Evolutionary conservation across 2,797 vertebrate genomes (phyloP), one percentile per base, ranked within the genome.

Genomic region (Acropternis orthonyx): DNA sequence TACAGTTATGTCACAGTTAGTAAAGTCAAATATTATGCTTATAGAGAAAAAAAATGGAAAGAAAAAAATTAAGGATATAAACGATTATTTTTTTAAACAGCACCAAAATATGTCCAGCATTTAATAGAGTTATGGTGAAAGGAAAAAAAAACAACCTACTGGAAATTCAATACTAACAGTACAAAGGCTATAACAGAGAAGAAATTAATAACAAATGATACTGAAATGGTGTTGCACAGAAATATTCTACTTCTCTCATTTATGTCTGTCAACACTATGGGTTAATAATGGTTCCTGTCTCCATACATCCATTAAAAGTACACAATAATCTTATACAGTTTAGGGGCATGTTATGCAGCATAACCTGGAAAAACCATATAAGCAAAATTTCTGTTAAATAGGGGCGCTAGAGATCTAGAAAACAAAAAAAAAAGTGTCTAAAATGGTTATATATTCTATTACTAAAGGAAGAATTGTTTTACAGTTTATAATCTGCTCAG

Each of bases 401-500:
- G 21, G 59, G 28, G 18, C 41, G 32, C 34, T 87, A 21, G 89
- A 85, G 24, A 78, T 49, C 66, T 65, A 41, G 48, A 65, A 76
- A 89, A 81, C 46, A 89, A 94, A 87, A 87, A 75, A 77, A 83
- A 39, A 27, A 34, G 83, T 48, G 41, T 69, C 6, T 1, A 19
- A 49, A 55, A 30, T 82, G 67, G 67, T 93, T 93, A 28, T 92
- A 52, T 73, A 21, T 95, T 95, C 41, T 97, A 46, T 89, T 93
- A 89, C 59, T 96, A 77, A 92, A 55, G 79, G 89, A 95, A 79
- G 87, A 93, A 88, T 84, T 88, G 43, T 72, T 96, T 95, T 93
- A 88, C 78, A 88, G 46, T 92, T 72, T 89, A 88, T 93, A 95
- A 93, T 95, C 91, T 96, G 75, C 54, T 95, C 87, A 95, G n/a